Percentiles rank a stretch among this genome's conserved stretches.
Evolutionary conservation across 2,113 vertebrate species (phyloP).

Genomic region (Neogale vison): DNA sequence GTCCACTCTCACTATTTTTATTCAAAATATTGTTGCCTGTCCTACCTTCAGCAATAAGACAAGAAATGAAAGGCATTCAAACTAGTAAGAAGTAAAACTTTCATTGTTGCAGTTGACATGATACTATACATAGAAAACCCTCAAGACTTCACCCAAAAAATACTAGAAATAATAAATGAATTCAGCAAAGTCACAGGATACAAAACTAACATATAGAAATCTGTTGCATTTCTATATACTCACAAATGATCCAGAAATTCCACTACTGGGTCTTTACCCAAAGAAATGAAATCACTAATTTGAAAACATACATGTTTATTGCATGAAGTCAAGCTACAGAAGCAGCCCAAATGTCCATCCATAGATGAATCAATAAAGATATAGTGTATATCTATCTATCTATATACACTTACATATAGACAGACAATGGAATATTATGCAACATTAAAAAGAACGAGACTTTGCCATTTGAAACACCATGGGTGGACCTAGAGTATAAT

Average conservation of each 20-base stretch:
- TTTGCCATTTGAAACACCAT: not conserved
- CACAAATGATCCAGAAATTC: not conserved
- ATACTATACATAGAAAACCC: not conserved
- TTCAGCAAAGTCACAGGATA: not conserved
- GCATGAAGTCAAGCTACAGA: not conserved
- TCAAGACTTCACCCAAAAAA: not conserved
- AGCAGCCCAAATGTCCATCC: not conserved
- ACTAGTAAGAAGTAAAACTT: not conserved
- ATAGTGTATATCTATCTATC: no score
- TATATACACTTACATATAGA: no score
- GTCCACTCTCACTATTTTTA: not conserved
- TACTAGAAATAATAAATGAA: not conserved
- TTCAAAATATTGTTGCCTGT: not conserved
- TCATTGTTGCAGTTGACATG: not conserved
- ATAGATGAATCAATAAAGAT: not conserved
- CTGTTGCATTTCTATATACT: not conserved
- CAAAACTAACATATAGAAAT: not conserved
- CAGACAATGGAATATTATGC: not conserved
- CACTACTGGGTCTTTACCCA: not conserved
- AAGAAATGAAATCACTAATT: not conserved
- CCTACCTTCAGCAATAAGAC: not conserved
- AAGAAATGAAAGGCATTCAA: not conserved
- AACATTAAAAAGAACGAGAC: not conserved
- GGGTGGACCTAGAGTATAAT: not conserved
- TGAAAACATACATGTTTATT: not conserved